phyloP scores from a whole-genome alignment of 2,888 invertebrate genomes.

The Drosophila colorata region DNA sequence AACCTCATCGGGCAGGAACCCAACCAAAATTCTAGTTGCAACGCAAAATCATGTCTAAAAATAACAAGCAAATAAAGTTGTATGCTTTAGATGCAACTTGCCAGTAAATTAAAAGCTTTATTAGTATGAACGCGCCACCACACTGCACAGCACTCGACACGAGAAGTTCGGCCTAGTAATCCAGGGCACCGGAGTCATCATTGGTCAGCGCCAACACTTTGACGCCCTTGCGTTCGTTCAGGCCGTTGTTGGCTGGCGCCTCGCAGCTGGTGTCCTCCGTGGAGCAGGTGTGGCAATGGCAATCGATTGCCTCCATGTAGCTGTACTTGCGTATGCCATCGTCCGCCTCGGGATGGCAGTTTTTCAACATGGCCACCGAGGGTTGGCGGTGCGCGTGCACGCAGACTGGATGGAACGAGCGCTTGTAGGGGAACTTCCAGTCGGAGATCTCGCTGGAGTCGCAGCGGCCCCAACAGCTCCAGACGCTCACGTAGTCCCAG shows the following conservation, averaged over 20 bases:
- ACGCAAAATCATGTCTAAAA: constrained; percentile 18
- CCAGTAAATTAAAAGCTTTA: constrained; percentile 35
- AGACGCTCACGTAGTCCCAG: constrained; percentile 91
- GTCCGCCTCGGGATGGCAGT: constrained; percentile 91
- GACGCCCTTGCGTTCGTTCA: constrained; percentile 79
- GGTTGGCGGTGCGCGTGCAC: constrained; percentile 89
- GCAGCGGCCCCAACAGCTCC: constrained; percentile 93
- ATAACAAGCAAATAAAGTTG: constrained; percentile 35
- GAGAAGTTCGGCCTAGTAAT: constrained; percentile 71
- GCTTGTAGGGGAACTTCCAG: constrained; percentile 95
- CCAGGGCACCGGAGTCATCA: constrained; percentile 80
- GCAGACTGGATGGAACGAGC: constrained; percentile 94
- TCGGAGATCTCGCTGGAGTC: constrained; percentile 95
- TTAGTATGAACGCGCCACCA: constrained; percentile 27
- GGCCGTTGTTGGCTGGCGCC: constrained; percentile 85
- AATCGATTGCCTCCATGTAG: constrained; percentile 92
- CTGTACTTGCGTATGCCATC: constrained; percentile 88
- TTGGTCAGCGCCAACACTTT: constrained; percentile 82
- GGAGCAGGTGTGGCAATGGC: constrained; percentile 90
- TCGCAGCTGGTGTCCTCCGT: constrained; percentile 90
- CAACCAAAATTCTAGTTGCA: constrained; percentile 47
- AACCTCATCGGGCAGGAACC: constrained; percentile 17
- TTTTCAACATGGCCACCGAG: constrained; percentile 88
- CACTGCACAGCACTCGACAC: constrained; percentile 18
- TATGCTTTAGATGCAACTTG: constrained; percentile 60